These are phyloP conservation scores for Apamea anceps DNA, from an alignment of 2,888 invertebrate species.

Conservation along the genomic window DNA sequence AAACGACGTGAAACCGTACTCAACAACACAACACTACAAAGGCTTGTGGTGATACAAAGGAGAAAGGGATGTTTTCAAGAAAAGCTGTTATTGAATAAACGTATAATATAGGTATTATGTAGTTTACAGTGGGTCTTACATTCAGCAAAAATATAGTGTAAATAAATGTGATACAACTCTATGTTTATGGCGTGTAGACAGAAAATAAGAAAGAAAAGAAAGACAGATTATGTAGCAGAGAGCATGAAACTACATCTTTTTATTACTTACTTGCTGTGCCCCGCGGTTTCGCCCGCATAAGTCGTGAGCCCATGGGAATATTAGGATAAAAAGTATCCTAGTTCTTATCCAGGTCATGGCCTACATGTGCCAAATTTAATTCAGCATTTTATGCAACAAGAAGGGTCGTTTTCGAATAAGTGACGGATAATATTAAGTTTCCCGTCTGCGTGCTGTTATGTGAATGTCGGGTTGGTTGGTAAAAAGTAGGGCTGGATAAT, in stretches of 20 bases:
- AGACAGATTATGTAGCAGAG: not conserved
- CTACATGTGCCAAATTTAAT: too few relatives aligned
- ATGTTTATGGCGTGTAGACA: not conserved
- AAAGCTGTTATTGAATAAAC: conserved; percentile 41
- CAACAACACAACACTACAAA: conserved; percentile 46
- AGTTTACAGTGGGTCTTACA: not conserved
- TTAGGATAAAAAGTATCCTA: not conserved
- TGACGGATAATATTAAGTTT: not conserved
- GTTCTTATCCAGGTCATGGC: too few relatives aligned
- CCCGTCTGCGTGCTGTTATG: not conserved
- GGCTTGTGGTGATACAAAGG: conserved; percentile 32
- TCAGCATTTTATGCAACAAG: not conserved
- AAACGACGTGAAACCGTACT: conserved; percentile 47
- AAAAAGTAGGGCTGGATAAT: not conserved
- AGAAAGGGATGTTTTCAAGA: conserved; percentile 28
- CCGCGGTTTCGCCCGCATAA: not conserved
- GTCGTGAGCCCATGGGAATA: not conserved
- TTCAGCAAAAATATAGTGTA: not conserved
- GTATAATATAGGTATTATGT: conserved; percentile 14
- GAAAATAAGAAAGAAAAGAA: not conserved
- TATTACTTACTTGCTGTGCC: not conserved
- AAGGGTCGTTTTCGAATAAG: not conserved
- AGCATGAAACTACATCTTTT: not conserved
- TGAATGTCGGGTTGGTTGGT: not conserved
- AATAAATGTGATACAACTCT: not conserved